Base-by-base conservation (phyloP, 1,140 invertebrate species). In the Drosophila watanabei region DNA sequence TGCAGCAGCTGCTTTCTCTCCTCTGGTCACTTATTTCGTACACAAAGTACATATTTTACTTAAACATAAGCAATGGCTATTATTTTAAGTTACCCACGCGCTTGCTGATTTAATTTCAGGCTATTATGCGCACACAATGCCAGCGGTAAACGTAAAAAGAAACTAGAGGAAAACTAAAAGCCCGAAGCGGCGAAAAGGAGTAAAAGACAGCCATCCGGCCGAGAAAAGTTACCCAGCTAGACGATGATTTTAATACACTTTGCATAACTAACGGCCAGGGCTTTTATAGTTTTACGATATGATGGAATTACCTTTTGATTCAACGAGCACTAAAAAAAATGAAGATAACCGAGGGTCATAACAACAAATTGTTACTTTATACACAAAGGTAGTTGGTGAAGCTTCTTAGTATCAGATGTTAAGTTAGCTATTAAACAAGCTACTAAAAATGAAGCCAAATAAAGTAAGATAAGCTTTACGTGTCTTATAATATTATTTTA, bases 1-100 rank as follows among this genome's bases (percentile, higher is more conserved):
- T 46, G 63, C 59, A 70, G 75, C 72, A 64, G 60, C 48, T 39
- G 51, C 54, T 45, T 49, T 24, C 39, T 18, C 41, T 33, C 24
- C 41, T 33, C 68, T 57, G 69, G 48, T 82, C 80, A 75, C 51
- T 83, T 83, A 65, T 59, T 73, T 65, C 77, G 57, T 75, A 72
- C 66, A 75, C 54, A 72, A 72, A 73, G 85, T 85, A 81, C 79
- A 90, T 90, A 90, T 89, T 89, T 89, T 90, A 90, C 82, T 85
- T 75, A 86, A 86, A 86, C 72, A 90, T 86, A 90, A 91, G 86
- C 86, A 90, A 86, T 90, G 82, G 86, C 86, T 90, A 91, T 91
- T 90, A 89, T 90, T 90, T 90, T 90, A 90, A 90, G 86, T 86
- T 90, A 85, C 56, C 86, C 86, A 86, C 82, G 86, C 86, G 86